Percentiles rank a stretch among this genome's conserved stretches.
Conservation (phyloP, 2,888 invertebrate genomes). For the Gortyna flavago region DNA sequence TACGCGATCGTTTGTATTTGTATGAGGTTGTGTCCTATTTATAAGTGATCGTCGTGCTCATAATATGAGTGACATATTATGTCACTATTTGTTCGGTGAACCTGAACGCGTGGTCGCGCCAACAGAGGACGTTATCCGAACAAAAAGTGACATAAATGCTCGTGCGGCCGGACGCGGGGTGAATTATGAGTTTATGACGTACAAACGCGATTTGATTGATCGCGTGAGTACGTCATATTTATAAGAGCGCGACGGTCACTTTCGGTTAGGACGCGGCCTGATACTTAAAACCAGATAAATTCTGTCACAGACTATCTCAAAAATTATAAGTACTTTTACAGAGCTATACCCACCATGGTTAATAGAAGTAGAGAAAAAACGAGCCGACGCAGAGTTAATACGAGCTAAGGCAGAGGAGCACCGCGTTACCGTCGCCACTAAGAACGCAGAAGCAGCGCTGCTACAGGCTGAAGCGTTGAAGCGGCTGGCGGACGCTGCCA, state of each 20-base stretch:
- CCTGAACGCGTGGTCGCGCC: no score
- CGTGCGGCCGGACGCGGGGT: no score
- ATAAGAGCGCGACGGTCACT: not conserved
- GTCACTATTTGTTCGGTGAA: no score
- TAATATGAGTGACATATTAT: no score
- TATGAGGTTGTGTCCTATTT: not conserved
- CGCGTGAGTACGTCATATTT: not conserved
- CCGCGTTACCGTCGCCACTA: slow-evolving; percentile 71
- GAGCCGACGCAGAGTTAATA: slow-evolving; percentile 79
- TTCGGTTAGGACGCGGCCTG: not conserved
- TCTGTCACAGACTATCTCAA: not conserved
- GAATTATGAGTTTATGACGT: not conserved
- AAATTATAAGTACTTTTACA: slow-evolving; percentile 46
- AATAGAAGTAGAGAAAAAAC: slow-evolving; percentile 81
- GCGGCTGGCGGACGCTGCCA: slow-evolving; percentile 78
- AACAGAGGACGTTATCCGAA: no score
- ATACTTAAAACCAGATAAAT: not conserved
- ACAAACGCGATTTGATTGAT: not conserved
- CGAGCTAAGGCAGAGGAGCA: slow-evolving; percentile 80
- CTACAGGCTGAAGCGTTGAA: slow-evolving; percentile 79
- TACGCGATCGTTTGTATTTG: not conserved
- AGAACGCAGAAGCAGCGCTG: slow-evolving; percentile 77
- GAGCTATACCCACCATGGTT: slow-evolving; percentile 83
- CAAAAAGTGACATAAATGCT: no score
- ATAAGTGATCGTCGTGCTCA: no score